Conservation (phyloP, 2,113 vertebrate species). For the Leucopsar rothschildi region DNA sequence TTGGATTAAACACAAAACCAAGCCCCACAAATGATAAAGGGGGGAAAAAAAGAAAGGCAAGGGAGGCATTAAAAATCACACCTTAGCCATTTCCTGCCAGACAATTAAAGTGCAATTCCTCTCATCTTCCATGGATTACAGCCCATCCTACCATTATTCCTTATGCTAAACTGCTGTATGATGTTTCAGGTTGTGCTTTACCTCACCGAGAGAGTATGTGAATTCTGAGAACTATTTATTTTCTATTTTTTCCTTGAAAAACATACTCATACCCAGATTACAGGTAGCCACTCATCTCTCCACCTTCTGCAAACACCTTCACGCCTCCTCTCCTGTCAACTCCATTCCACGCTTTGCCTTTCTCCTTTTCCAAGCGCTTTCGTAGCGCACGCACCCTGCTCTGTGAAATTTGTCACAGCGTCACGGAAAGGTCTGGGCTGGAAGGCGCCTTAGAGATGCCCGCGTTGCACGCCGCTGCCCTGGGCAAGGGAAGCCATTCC, state of each 20-base stretch:
- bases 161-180: background rate
- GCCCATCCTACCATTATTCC: background rate
- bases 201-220: fast-evolving
- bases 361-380: background rate
- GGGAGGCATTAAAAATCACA: background rate
- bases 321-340: background rate
- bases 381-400: fast-evolving
- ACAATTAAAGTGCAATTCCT: background rate
- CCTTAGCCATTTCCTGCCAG: background rate
- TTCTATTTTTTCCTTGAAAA: background rate
- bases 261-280: background rate
- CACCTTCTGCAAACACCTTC: background rate
- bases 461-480: background rate
- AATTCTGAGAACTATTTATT: background rate
- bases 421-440: background rate
- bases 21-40: background rate
- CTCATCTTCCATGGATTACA: background rate
- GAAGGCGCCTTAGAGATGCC: background rate
- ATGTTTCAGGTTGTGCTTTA: background rate
- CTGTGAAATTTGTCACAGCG: fast-evolving
- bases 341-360: background rate
- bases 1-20: background rate
- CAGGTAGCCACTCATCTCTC: background rate
- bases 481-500: background rate
- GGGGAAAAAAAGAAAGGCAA: background rate